These are phyloP conservation scores for Holotrichia oblita DNA, from an alignment of 1,140 invertebrate species.

Conservation along the genomic window DNA sequence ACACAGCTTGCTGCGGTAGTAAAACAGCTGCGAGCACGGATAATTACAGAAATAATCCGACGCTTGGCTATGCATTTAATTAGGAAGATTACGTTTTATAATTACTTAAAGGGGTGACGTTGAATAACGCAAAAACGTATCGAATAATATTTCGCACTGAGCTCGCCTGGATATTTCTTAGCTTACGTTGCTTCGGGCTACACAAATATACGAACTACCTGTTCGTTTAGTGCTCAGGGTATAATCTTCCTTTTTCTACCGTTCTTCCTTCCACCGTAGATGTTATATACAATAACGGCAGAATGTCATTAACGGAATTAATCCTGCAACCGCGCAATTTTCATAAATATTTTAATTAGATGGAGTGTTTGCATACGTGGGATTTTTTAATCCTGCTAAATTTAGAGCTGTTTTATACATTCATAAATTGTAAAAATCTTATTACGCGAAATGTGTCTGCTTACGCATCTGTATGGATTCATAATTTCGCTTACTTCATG, in stretches of 20 bases:
- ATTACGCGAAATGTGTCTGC: neutral
- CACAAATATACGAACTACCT: neutral
- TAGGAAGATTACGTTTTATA: slow-evolving; percentile 12
- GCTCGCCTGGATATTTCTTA: neutral
- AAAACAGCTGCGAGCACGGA: neutral
- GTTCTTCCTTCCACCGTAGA: neutral
- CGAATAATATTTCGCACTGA: neutral
- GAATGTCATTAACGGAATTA: slow-evolving; percentile 3
- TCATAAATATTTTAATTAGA: slow-evolving; percentile 22
- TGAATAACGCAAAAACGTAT: neutral
- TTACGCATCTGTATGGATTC: no score
- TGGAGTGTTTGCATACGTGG: slow-evolving; percentile 11
- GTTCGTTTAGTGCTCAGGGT: neutral
- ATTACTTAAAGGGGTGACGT: neutral
- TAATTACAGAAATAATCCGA: slow-evolving; percentile 14
- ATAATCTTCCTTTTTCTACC: neutral
- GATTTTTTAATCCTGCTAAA: slow-evolving; percentile 14
- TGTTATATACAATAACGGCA: neutral
- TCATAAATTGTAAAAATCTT: slow-evolving; percentile 1
- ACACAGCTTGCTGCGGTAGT: neutral
- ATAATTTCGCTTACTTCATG: no score
- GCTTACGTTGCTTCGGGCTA: neutral
- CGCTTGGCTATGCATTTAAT: neutral
- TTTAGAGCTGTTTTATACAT: neutral
- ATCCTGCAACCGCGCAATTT: neutral